Percentiles rank a stretch among this genome's conserved stretches.
These are phyloP conservation scores for Ammodytes dubius DNA, from an alignment of 2,113 vertebrate species.

Conservation along the genomic window DNA sequence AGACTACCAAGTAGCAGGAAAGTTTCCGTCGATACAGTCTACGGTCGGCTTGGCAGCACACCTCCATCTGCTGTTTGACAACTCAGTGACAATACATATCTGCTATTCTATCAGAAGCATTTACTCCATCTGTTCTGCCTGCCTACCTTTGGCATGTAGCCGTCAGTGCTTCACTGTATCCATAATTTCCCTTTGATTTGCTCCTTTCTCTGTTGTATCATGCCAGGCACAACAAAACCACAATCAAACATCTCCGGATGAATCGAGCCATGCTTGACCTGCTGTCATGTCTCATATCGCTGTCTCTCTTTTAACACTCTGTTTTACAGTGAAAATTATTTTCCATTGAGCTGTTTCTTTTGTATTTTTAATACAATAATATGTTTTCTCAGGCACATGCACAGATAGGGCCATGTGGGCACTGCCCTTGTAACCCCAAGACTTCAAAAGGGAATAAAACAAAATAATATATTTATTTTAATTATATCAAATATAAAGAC, in stretches of 20 bases:
- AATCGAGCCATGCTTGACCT: conserved; percentile 40
- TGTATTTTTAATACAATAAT: too few relatives aligned
- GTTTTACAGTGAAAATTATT: conserved; percentile 5
- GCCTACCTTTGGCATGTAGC: conserved; percentile 42
- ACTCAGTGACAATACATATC: conserved; percentile 62
- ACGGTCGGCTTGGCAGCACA: conserved; percentile 52
- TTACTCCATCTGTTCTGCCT: conserved; percentile 75
- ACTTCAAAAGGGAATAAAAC: too few relatives aligned
- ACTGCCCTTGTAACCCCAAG: too few relatives aligned
- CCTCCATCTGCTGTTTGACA: conserved; percentile 80
- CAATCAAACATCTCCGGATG: conserved; percentile 39
- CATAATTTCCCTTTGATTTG: conserved; percentile 74
- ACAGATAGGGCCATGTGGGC: too few relatives aligned
- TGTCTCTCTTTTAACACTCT: neutral
- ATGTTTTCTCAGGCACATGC: too few relatives aligned
- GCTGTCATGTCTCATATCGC: neutral
- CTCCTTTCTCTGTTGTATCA: conserved; percentile 42
- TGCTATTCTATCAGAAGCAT: conserved; percentile 59
- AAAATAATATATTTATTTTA: too few relatives aligned
- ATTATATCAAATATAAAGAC: too few relatives aligned
- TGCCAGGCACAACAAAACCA: conserved; percentile 37
- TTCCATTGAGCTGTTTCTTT: neutral
- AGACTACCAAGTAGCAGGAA: conserved; percentile 19
- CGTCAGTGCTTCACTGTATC: conserved; percentile 45
- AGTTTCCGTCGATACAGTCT: conserved; percentile 41